Conservation (phyloP, 2,888 invertebrate species). For the Serripes groenlandicus region DNA sequence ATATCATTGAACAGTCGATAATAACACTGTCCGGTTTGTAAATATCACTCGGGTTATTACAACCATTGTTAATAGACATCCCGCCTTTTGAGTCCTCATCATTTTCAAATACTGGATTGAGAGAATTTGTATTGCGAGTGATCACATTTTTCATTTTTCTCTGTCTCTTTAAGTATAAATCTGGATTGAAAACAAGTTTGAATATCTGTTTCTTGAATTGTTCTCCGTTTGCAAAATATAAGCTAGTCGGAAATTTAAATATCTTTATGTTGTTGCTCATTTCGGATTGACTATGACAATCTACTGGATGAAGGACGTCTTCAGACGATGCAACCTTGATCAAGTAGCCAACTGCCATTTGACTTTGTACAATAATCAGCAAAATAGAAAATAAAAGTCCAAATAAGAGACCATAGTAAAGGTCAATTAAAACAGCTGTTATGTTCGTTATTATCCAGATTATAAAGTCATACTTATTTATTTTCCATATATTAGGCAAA, state of each 20-base stretch:
- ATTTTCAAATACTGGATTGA: background rate
- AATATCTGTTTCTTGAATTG: slow-evolving; percentile 58
- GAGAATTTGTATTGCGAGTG: background rate
- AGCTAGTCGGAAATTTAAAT: slow-evolving; percentile 52
- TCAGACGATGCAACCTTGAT: slow-evolving; percentile 52
- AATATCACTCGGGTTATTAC: background rate
- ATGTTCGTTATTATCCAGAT: slow-evolving; percentile 79
- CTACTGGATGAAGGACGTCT: slow-evolving; percentile 42
- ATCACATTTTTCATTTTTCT: background rate
- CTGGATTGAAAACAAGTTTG: slow-evolving; percentile 38
- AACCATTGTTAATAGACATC: background rate
- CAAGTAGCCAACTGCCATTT: slow-evolving; percentile 57
- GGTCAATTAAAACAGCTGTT: slow-evolving; percentile 73
- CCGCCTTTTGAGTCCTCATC: background rate
- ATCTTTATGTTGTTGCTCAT: slow-evolving; percentile 38
- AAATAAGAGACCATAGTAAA: slow-evolving; percentile 77
- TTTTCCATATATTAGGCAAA: slow-evolving; percentile 90
- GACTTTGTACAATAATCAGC: slow-evolving; percentile 70
- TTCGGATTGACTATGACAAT: slow-evolving; percentile 28
- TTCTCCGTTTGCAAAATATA: slow-evolving; percentile 66
- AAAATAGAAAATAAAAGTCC: slow-evolving; percentile 76
- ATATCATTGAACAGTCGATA: slow-evolving; percentile 76
- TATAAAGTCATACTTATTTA: slow-evolving; percentile 92
- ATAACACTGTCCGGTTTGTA: slow-evolving; percentile 40
- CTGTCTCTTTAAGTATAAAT: slow-evolving; percentile 1